These are phyloP conservation scores for Diplodus puntazzo DNA, from an alignment of 2,797 vertebrate species.

Conservation along the genomic window DNA sequence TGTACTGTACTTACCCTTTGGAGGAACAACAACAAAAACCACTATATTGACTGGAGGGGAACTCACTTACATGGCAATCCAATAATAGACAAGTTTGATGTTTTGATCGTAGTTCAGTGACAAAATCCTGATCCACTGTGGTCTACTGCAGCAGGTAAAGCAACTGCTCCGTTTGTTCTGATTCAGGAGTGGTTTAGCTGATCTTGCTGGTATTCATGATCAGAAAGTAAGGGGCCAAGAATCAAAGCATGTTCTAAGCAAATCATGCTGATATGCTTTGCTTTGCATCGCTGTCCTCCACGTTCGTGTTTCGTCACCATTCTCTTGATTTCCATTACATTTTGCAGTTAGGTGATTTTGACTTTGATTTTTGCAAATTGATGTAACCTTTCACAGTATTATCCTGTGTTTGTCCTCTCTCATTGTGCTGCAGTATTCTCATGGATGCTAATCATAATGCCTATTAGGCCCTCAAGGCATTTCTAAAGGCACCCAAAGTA, in stretches of 20 bases:
- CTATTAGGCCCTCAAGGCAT: slow-evolving; percentile 58
- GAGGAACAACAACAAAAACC: no score
- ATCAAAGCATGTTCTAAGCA: not conserved
- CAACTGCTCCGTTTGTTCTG: not conserved
- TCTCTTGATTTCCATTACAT: not conserved
- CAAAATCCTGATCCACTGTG: no score
- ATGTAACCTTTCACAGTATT: not conserved
- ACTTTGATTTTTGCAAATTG: not conserved
- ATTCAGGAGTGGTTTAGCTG: no score
- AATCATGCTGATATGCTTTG: not conserved
- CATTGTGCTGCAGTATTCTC: slow-evolving; percentile 49
- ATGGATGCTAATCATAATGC: slow-evolving; percentile 68
- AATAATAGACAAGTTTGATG: not conserved
- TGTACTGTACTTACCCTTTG: not conserved
- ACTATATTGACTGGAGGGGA: no score
- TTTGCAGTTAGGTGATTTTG: not conserved
- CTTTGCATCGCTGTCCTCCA: not conserved
- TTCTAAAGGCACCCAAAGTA: slow-evolving; percentile 52
- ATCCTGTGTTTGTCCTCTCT: slow-evolving; percentile 37
- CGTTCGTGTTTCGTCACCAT: not conserved
- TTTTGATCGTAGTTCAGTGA: no score
- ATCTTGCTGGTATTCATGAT: not conserved
- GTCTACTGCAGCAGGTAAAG: not conserved
- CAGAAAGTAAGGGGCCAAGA: not conserved
- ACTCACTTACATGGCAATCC: not conserved